Evolutionary conservation across 92 coral and sea anemone species (phyloP).

Genomic region (Epizoanthus rinbou): DNA sequence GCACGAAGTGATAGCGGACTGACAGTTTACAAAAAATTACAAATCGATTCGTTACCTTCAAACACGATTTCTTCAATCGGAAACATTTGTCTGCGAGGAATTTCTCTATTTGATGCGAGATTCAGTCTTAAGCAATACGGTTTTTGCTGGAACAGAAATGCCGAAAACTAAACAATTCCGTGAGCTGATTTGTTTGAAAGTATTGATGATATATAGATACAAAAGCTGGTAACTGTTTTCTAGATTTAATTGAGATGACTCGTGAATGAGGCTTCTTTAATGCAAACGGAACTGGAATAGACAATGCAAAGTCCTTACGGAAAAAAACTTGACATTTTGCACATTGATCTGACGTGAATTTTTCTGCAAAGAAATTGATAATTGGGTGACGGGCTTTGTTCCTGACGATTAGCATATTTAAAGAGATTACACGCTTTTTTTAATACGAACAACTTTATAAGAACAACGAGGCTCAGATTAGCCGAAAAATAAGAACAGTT

Average conservation of each 20-base stretch:
- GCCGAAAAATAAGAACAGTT: not conserved
- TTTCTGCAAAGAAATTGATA: too few species aligned
- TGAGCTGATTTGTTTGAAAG: conserved; percentile 6
- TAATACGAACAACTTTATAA: too few species aligned
- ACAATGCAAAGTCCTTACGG: conserved; percentile 3
- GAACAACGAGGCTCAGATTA: too few species aligned
- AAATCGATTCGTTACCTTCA: conserved; percentile 9
- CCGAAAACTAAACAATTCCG: conserved; percentile 1
- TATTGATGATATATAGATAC: conserved; percentile 4
- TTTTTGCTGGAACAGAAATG: not conserved
- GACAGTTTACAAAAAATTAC: conserved; percentile 7
- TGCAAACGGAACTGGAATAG: not conserved
- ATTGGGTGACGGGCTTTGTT: conserved; percentile 7
- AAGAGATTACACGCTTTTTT: not conserved
- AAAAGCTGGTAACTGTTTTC: not conserved
- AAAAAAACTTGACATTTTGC: not conserved
- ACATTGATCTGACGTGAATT: conserved; percentile 7
- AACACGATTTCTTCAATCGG: conserved; percentile 5
- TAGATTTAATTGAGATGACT: not conserved
- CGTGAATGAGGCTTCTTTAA: not conserved
- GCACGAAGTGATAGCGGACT: conserved; percentile 9
- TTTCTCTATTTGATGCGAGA: conserved; percentile 6
- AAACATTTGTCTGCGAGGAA: not conserved
- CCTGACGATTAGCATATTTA: not conserved
- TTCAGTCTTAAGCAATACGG: conserved; percentile 7